phyloP scores from a whole-genome alignment of 2,888 invertebrate genomes.

The Orchesella flavescens region DNA sequence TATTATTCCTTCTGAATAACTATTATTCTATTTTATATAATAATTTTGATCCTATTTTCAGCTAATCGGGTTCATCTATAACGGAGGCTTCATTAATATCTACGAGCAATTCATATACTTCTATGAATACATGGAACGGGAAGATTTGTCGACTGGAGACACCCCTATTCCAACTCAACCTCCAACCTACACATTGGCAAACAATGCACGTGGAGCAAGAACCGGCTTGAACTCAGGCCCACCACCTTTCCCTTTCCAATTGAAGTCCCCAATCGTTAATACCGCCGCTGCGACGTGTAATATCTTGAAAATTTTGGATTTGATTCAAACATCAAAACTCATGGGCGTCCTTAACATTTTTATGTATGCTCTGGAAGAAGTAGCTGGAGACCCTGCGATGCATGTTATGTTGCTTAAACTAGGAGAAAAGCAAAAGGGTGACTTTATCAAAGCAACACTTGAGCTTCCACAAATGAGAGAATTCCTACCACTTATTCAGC shows the following conservation, averaged over 20 bases:
- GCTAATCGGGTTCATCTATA: conserved; percentile 6
- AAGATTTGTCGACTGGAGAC: not conserved
- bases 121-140: conserved; percentile 10
- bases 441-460: not conserved
- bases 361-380: conserved; percentile 30
- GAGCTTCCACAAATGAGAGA: conserved; percentile 18
- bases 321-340: not conserved
- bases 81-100: not conserved
- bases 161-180: not conserved
- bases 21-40: not conserved
- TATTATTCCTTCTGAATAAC: too few species aligned
- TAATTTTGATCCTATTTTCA: not conserved
- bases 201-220: too few species aligned
- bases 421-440: conserved; percentile 23
- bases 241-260: not conserved
- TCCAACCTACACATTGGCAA: not conserved
- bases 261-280: not conserved
- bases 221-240: too few species aligned
- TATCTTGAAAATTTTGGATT: not conserved
- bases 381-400: conserved; percentile 19
- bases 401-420: conserved; percentile 29
- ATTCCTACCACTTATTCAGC: not conserved
- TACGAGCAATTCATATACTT: conserved; percentile 21
- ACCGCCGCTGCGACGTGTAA: not conserved
- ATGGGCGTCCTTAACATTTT: conserved; percentile 10